Conservation (phyloP, 23 tunicate species). For the Clavelina lepadiformis region DNA sequence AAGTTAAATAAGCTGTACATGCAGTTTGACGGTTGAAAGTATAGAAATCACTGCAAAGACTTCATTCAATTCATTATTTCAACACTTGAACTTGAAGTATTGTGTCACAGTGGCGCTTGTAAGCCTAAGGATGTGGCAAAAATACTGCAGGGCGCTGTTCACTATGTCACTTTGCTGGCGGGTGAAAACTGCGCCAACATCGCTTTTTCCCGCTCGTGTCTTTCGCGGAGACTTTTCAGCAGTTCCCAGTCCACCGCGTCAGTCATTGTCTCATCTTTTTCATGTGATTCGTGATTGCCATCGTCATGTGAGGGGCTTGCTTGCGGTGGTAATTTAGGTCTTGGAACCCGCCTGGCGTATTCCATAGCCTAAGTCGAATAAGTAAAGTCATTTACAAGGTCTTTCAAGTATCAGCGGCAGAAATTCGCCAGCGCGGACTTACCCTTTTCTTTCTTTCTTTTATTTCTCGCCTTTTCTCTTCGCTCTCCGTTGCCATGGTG, state of each 20-base stretch:
- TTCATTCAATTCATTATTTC: no score
- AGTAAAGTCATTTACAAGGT: not conserved
- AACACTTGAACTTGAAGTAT: no score
- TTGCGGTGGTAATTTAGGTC: conserved; percentile 29
- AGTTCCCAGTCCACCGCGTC: conserved; percentile 37
- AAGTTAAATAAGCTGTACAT: no score
- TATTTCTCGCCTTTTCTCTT: conserved; percentile 26
- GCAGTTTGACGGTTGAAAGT: no score
- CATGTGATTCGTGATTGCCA: conserved; percentile 5
- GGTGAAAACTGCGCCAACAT: no score
- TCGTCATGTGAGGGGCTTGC: not conserved
- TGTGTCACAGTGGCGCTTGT: no score
- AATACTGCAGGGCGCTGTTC: no score
- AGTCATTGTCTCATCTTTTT: not conserved
- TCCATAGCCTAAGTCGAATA: conserved; percentile 47
- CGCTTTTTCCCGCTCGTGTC: conserved; percentile 84
- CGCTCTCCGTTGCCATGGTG: conserved; percentile 27
- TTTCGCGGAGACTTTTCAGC: conserved; percentile 48
- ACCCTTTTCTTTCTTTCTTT: conserved; percentile 50
- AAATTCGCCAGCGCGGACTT: not conserved
- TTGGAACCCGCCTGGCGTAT: conserved; percentile 67
- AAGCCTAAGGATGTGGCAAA: no score
- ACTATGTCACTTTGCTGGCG: no score
- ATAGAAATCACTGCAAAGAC: no score
- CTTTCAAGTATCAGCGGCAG: not conserved